Evolutionary conservation across 2,797 vertebrate genomes (phyloP).

Genomic region (Podarcis siculus): DNA sequence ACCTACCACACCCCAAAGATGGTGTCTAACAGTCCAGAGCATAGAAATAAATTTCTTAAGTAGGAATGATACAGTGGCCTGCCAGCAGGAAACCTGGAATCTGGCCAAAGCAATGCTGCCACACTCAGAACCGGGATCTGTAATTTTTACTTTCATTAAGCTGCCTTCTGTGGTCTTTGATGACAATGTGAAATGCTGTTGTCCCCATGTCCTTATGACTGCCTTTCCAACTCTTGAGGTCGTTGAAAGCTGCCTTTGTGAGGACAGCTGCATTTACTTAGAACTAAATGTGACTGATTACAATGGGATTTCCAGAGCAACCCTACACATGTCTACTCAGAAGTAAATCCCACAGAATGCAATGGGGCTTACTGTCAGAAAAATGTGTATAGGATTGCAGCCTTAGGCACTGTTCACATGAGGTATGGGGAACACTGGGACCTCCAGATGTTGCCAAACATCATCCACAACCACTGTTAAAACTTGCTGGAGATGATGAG

Average conservation of each 20-base stretch:
- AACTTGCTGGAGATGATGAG: not conserved
- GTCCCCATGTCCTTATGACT: not conserved
- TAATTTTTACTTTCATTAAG: conserved; percentile 36
- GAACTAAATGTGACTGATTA: not conserved
- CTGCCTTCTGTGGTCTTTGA: conserved; percentile 12
- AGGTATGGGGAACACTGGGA: not conserved
- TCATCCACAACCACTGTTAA: not conserved
- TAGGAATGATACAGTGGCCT: conserved; percentile 52
- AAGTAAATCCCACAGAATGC: not conserved
- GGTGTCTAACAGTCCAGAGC: conserved; percentile 51
- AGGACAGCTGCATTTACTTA: not conserved
- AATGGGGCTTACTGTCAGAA: not conserved
- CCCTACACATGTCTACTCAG: not conserved
- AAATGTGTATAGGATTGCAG: not conserved
- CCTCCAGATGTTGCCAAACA: not conserved
- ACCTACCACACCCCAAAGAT: conserved; percentile 30
- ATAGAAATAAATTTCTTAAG: conserved; percentile 65
- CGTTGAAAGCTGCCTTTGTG: conserved; percentile 13
- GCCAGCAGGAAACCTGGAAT: conserved; percentile 60
- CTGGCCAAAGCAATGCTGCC: conserved; percentile 49
- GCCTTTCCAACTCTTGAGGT: not conserved
- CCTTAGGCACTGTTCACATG: not conserved
- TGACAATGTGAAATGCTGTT: conserved; percentile 7
- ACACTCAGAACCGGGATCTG: conserved; percentile 22
- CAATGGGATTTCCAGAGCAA: not conserved